Percentiles rank a stretch among this genome's conserved stretches.
These are phyloP conservation scores for Hemiprocne comata DNA, from an alignment of 2,113 vertebrate genomes.

Conservation along the genomic window DNA sequence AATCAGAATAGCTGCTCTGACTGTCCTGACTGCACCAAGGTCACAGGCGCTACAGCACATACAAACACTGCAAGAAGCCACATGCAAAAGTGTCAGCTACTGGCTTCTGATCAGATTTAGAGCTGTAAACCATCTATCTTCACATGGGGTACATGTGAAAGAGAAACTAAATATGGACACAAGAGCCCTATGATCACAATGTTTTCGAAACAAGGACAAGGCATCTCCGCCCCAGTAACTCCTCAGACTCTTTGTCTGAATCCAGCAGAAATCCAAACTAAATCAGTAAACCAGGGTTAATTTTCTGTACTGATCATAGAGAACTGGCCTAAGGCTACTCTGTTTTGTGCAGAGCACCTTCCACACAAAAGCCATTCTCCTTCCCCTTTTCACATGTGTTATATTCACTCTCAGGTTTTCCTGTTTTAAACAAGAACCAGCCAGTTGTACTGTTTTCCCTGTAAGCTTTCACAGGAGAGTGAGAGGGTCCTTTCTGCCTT, in stretches of 20 bases:
- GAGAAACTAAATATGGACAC: not conserved
- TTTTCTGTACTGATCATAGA: not conserved
- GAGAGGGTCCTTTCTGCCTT: not conserved
- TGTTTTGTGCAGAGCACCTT: not conserved
- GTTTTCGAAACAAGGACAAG: not conserved
- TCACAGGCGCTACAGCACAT: not conserved
- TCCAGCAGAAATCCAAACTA: not conserved
- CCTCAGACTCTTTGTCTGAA: not conserved
- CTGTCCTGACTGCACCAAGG: slow-evolving; percentile 24
- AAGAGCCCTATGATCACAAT: not conserved
- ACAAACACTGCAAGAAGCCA: not conserved
- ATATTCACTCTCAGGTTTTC: not conserved
- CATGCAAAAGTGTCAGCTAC: not conserved
- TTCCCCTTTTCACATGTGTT: not conserved
- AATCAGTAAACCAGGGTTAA: not conserved
- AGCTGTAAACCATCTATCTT: not conserved
- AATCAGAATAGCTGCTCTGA: not conserved
- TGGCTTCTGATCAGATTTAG: not conserved
- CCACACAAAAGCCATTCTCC: not conserved
- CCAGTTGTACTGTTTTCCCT: not conserved
- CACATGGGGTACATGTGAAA: not conserved
- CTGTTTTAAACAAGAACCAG: not conserved
- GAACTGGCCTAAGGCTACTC: not conserved
- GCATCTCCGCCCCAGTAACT: not conserved
- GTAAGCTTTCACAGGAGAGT: not conserved